These are phyloP conservation scores for Meleagris gallopavo DNA, from an alignment of 2,113 vertebrate genomes.

Conservation along the genomic window DNA sequence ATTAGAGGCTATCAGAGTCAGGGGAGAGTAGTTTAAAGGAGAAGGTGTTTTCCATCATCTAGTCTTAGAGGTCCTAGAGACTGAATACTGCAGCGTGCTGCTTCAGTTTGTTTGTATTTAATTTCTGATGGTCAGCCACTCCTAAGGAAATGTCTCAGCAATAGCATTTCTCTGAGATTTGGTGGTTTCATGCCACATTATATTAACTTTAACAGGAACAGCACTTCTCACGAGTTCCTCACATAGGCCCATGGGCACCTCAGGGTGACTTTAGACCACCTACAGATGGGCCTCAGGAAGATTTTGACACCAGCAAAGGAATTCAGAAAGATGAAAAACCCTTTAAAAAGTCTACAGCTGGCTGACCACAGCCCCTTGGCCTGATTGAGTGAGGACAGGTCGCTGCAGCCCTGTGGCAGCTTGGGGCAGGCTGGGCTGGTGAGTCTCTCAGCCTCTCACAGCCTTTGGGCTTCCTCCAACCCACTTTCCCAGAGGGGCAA, in stretches of 20 bases:
- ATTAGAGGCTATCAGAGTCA: not conserved
- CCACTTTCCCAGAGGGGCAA: rapidly evolving
- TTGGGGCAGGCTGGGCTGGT: not conserved
- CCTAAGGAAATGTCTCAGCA: slow-evolving; percentile 4
- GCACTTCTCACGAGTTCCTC: not conserved
- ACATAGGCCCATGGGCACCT: not conserved
- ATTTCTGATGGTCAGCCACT: not conserved
- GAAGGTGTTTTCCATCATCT: not conserved
- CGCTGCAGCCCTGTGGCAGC: not conserved
- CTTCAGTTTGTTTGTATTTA: slow-evolving; percentile 8
- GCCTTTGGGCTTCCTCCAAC: not conserved
- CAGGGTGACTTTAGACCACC: not conserved
- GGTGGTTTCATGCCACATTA: not conserved
- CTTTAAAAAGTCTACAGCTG: not conserved
- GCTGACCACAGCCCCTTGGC: rapidly evolving
- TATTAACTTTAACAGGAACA: not conserved
- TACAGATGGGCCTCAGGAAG: not conserved
- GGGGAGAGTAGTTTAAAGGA: not conserved
- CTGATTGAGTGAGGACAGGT: not conserved
- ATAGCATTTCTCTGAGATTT: not conserved
- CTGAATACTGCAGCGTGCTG: not conserved
- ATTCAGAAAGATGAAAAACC: rapidly evolving
- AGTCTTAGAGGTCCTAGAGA: not conserved
- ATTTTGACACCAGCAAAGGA: not conserved
- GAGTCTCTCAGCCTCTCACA: not conserved